Percentiles rank a stretch among this genome's conserved stretches.
Conservation (phyloP, 1,140 invertebrate species). For the Bombus picipes region DNA sequence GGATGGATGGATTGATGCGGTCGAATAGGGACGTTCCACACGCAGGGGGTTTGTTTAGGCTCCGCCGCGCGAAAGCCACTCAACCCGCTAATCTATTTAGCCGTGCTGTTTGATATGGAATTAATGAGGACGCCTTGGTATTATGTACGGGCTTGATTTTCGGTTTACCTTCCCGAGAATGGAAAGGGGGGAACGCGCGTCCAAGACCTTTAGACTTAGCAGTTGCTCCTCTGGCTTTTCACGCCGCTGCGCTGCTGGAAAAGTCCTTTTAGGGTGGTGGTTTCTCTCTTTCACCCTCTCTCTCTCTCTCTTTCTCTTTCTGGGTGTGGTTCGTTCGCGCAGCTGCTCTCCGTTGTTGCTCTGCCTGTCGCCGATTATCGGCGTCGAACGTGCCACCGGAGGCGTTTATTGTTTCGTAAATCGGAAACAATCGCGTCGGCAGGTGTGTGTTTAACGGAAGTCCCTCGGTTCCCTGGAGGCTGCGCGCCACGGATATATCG, state of each 20-base stretch:
- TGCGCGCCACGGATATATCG: constrained; percentile 2
- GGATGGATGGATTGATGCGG: constrained; percentile 42
- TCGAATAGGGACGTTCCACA: constrained; percentile 42
- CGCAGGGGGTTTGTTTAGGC: constrained; percentile 78
- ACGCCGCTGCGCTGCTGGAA: constrained; percentile 15
- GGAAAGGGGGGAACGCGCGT: constrained; percentile 1
- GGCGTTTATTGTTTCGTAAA: constrained; percentile 43
- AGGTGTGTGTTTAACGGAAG: constrained; percentile 32
- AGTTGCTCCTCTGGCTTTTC: constrained; percentile 54
- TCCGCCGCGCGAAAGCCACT: constrained; percentile 76
- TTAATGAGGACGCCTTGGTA: constrained; percentile 77
- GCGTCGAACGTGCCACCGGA: constrained; percentile 12
- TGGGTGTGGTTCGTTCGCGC: constrained; percentile 40
- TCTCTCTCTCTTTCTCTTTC: not conserved
- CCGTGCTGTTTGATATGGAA: constrained; percentile 82
- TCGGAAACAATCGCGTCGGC: constrained; percentile 43
- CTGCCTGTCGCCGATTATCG: constrained; percentile 34
- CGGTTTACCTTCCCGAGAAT: constrained; percentile 44
- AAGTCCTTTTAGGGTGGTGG: constrained; percentile 15
- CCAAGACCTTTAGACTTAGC: constrained; percentile 10
- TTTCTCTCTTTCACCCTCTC: not conserved
- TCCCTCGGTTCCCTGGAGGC: constrained; percentile 9
- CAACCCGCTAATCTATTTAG: constrained; percentile 83
- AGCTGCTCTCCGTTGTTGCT: constrained; percentile 48
- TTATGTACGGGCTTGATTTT: constrained; percentile 70